Evolutionary conservation across 2,888 invertebrate species (phyloP).

Genomic region (Phragmatobia fuliginosa): DNA sequence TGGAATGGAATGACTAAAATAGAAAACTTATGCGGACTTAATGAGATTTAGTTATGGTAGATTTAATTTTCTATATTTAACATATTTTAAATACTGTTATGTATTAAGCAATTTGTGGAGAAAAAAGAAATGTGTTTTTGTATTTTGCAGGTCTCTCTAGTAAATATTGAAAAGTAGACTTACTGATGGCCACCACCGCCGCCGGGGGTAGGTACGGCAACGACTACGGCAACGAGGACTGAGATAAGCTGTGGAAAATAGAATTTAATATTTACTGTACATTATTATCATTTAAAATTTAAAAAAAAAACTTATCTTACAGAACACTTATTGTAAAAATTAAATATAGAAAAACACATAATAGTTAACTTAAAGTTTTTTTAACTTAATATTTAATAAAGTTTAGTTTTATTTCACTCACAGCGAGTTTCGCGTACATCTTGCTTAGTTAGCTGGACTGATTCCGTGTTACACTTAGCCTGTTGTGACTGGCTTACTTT

Average conservation of each 20-base stretch:
- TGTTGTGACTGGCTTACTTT: slow-evolving; percentile 75
- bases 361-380: background rate
- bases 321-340: background rate
- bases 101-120: background rate
- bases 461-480: slow-evolving; percentile 71
- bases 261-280: slow-evolving; percentile 13
- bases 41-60: background rate
- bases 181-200: slow-evolving; percentile 78
- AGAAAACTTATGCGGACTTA: too few species aligned
- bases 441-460: slow-evolving; percentile 81
- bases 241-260: slow-evolving; percentile 70
- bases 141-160: background rate
- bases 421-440: slow-evolving; percentile 85
- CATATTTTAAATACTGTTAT: background rate
- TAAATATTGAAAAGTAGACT: slow-evolving; percentile 50
- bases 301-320: background rate
- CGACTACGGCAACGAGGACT: slow-evolving; percentile 69
- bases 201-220: slow-evolving; percentile 77
- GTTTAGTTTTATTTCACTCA: slow-evolving; percentile 60
- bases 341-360: background rate
- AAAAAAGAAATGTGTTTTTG: background rate
- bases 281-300: background rate
- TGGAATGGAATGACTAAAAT: too few species aligned
- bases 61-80: background rate
- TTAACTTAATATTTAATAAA: background rate